These are phyloP conservation scores for Dyspetes luteomarginatus DNA, from an alignment of 2,888 invertebrate species.

Conservation along the genomic window DNA sequence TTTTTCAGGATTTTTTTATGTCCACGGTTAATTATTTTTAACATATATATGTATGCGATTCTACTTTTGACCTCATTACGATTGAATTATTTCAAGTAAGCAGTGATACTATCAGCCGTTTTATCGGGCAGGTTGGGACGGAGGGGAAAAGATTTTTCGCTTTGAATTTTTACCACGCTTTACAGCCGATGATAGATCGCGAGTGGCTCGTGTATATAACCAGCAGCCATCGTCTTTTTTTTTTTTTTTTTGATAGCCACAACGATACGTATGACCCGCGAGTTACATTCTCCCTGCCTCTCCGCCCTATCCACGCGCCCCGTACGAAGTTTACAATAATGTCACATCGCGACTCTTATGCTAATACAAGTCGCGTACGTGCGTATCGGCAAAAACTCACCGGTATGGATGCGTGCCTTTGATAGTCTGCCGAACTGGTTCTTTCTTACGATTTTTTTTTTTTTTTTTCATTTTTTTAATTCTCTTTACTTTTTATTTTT, in stretches of 20 bases:
- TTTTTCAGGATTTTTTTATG: no score
- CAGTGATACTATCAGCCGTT: conserved; percentile 49
- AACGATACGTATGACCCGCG: conserved; percentile 48
- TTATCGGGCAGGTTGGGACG: conserved; percentile 33
- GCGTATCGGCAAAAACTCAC: conserved; percentile 62
- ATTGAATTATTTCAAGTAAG: conserved; percentile 56
- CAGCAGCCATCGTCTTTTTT: conserved; percentile 18
- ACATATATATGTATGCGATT: conserved; percentile 1
- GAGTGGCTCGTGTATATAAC: conserved; percentile 33
- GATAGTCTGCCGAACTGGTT: conserved; percentile 62
- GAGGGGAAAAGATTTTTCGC: conserved; percentile 7
- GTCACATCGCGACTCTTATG: conserved; percentile 57
- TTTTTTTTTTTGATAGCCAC: conserved; percentile 43
- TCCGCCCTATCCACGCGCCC: conserved; percentile 18
- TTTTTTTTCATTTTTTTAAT: neutral
- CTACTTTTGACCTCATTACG: conserved; percentile 48
- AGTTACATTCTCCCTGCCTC: conserved; percentile 18
- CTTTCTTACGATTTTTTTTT: conserved; percentile 35
- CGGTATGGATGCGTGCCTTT: conserved; percentile 58
- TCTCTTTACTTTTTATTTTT: conserved; percentile 5
- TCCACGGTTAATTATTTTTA: no score
- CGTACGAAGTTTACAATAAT: conserved; percentile 22
- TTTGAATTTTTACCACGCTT: conserved; percentile 60
- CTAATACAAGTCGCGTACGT: conserved; percentile 61
- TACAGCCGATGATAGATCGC: conserved; percentile 55